Percentiles rank a stretch among this genome's conserved stretches.
Evolutionary conservation across 2,797 vertebrate species (phyloP).

Genomic region (Sarcophilus harrisii): DNA sequence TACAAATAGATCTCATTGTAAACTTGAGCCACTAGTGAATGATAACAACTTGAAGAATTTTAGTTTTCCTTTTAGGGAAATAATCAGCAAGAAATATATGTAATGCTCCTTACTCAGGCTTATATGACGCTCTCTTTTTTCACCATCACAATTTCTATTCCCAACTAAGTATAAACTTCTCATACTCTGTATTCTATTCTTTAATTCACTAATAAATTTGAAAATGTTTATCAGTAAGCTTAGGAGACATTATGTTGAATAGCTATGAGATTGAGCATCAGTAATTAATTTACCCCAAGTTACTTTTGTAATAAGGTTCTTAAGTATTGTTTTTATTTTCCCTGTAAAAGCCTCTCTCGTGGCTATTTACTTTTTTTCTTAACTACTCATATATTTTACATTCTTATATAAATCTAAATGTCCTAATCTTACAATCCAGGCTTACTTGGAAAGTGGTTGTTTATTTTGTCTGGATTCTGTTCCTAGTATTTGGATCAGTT

Average conservation of each 20-base stretch:
- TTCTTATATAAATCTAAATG: slow-evolving; percentile 47
- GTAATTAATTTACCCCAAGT: slow-evolving; percentile 16
- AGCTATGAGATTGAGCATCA: slow-evolving; percentile 14
- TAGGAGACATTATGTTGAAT: slow-evolving; percentile 17
- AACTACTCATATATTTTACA: slow-evolving; percentile 13
- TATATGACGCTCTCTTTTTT: slow-evolving; percentile 69
- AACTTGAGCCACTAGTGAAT: slow-evolving; percentile 23
- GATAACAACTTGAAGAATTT: slow-evolving; percentile 34
- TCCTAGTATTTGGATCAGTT: slow-evolving; percentile 43
- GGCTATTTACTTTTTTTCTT: slow-evolving; percentile 41
- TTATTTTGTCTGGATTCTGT: slow-evolving; percentile 41
- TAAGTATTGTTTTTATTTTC: slow-evolving; percentile 6
- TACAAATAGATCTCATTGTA: slow-evolving; percentile 29
- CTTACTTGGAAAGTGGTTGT: slow-evolving; percentile 43
- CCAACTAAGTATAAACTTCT: not conserved
- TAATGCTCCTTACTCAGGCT: slow-evolving; percentile 56
- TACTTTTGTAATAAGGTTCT: slow-evolving; percentile 14
- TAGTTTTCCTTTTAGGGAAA: slow-evolving; percentile 50
- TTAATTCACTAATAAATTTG: slow-evolving; percentile 11
- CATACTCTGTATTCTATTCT: not conserved
- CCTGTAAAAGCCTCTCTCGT: slow-evolving; percentile 15
- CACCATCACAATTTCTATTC: not conserved
- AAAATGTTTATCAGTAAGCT: slow-evolving; percentile 17
- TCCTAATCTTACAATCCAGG: slow-evolving; percentile 29
- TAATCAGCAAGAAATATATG: slow-evolving; percentile 42